A percentile compares a stretch with the other conserved stretches of the same genome.
These are phyloP conservation scores for Nephrotoma appendiculata DNA, from an alignment of 2,888 invertebrate species.

Conservation along the genomic window DNA sequence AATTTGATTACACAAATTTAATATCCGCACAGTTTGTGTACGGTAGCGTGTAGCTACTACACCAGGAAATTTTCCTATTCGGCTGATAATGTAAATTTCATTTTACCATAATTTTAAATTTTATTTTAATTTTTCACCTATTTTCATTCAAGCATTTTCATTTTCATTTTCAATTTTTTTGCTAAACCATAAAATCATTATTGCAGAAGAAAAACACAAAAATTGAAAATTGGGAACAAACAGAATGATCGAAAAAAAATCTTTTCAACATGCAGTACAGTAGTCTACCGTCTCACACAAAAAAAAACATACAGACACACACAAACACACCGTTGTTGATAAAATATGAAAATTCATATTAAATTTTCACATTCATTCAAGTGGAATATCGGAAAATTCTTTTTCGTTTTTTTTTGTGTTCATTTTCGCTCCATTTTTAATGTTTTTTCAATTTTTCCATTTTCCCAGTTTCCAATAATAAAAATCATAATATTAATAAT, in stretches of 20 bases:
- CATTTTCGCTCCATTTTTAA: not conserved
- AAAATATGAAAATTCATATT: slow-evolving; percentile 1
- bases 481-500: not conserved
- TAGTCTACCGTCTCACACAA: not conserved
- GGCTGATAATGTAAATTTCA: not conserved
- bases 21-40: not conserved
- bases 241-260: not conserved
- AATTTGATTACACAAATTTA: not conserved
- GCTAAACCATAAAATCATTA: not conserved
- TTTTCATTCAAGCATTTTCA: not conserved
- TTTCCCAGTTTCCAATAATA: not conserved
- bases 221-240: not conserved
- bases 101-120: not conserved
- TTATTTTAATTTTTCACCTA: not conserved
- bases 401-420: not conserved
- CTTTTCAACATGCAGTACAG: not conserved
- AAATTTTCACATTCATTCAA: not conserved
- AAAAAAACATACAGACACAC: not conserved
- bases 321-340: not conserved
- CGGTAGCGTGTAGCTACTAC: not conserved
- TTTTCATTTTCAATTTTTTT: not conserved
- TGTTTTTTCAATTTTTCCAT: not conserved
- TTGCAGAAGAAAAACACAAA: not conserved
- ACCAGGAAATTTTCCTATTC: not conserved
- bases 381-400: not conserved